Evolutionary conservation across 2,113 vertebrate species (phyloP), one percentile per base, ranked within the genome.

Genomic region (Marmota monax): DNA sequence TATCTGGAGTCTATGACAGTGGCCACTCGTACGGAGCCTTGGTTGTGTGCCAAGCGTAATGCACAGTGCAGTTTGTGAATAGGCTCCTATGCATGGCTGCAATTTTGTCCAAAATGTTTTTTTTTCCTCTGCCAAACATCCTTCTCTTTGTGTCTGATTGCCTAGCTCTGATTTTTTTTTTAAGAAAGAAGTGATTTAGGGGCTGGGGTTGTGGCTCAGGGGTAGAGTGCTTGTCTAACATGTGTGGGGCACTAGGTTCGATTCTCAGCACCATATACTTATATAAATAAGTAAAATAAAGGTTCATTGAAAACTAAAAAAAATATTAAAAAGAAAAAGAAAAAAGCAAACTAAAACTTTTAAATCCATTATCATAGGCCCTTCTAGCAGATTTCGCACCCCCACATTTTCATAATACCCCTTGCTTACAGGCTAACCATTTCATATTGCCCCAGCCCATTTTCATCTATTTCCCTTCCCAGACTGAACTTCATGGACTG

Each of bases 401-500:
- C 80, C 29, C 22, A 25, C 34, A 61, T 91, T 92, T 87, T 23
- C 79, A 32, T 51, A 70, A 67, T 42, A 76, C 32, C 22, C 29
- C 53, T 73, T 80, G 56, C 79, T 94, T 63, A 70, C 48, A 94
- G 48, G 77, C 23, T 85, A 86, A 37, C 48, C 58, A 16, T 48
- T 69, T 32, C 34, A 12, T 34, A 51, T 27, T 85, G n/a, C 85
- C 53, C 56, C 3, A 65, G 39, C 8, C 70, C 45, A 2, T 48
- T 91, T n/a, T 89, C 42, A 73, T 84, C 34, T 88, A 27, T 86
- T 95, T 91, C 74, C 42, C n/a, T 78, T 23, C 27, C 37, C 20
- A 84, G 74, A 87, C 18, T 23, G 63, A 90, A 34, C 58, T 90
- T 86, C 27, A 45, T 29, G 45, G 39, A 34, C 13, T 45, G 5